phyloP scores from a whole-genome alignment of 2,113 vertebrate species.

The Siniperca knerii region DNA sequence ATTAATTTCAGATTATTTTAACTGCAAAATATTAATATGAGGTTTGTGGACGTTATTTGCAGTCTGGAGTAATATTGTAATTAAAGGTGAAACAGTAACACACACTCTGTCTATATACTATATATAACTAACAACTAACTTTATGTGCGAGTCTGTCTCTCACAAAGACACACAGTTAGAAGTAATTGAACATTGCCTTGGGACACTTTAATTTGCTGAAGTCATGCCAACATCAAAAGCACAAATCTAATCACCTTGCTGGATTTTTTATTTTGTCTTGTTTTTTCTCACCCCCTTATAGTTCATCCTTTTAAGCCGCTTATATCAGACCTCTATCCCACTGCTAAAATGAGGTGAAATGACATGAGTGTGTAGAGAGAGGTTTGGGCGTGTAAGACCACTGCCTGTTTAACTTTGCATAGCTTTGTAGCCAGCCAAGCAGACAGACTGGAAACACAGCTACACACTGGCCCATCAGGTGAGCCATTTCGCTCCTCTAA shows the following conservation, averaged over 20 bases:
- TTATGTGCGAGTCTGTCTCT: not conserved
- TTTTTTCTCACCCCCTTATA: conserved; percentile 20
- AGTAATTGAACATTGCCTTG: conserved; percentile 18
- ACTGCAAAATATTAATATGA: not conserved
- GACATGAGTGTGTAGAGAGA: conserved; percentile 57
- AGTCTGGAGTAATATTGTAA: not conserved
- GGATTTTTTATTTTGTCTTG: not conserved
- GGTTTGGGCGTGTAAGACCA: conserved; percentile 53
- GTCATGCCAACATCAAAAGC: conserved; percentile 13
- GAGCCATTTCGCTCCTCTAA: conserved; percentile 20
- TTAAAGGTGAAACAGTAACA: conserved; percentile 6
- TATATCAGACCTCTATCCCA: conserved; percentile 47
- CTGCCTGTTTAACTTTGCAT: conserved; percentile 70
- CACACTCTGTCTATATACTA: not conserved
- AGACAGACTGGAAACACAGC: conserved; percentile 49
- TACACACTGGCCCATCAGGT: conserved; percentile 25
- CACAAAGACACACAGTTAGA: not conserved
- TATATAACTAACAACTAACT: too few species aligned
- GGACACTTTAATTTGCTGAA: conserved; percentile 33
- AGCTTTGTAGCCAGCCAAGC: conserved; percentile 46
- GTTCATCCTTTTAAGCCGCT: conserved; percentile 64
- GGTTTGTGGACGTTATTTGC: not conserved
- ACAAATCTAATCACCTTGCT: conserved; percentile 52
- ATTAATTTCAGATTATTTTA: not conserved
- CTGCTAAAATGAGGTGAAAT: conserved; percentile 69